Conservation (phyloP, 2,888 invertebrate genomes). For the Diadegma fenestrale region DNA sequence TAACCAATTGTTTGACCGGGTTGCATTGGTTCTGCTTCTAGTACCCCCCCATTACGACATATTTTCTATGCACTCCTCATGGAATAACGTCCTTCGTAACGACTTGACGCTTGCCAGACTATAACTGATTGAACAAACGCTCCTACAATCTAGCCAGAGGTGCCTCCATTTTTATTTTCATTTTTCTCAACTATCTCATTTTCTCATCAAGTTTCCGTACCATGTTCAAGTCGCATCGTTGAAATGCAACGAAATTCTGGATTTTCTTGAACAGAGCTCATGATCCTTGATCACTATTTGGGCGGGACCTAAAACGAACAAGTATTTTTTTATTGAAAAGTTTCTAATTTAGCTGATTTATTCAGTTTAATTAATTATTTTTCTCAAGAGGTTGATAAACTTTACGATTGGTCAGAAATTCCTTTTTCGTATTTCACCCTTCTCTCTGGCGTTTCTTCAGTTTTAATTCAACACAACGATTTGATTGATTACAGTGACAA, state of each 20-base stretch:
- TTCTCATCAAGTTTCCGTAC: not conserved
- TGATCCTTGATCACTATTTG: too few relatives aligned
- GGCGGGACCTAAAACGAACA: not conserved
- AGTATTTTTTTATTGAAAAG: too few relatives aligned
- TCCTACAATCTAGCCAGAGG: slow-evolving; percentile 27
- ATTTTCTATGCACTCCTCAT: slow-evolving; percentile 51
- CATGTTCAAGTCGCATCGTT: too few relatives aligned
- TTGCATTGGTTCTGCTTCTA: slow-evolving; percentile 41
- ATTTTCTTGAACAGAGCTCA: too few relatives aligned
- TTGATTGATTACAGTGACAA: slow-evolving; percentile 34
- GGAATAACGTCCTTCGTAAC: slow-evolving; percentile 58
- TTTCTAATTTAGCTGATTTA: too few relatives aligned
- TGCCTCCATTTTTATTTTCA: slow-evolving; percentile 3
- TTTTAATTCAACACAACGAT: slow-evolving; percentile 30
- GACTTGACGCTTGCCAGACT: slow-evolving; percentile 47
- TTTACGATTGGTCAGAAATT: not conserved
- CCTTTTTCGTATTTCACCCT: not conserved
- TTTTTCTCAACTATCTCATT: not conserved
- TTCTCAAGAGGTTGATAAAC: not conserved
- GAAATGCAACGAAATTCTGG: too few relatives aligned
- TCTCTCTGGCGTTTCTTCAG: not conserved
- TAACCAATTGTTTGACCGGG: slow-evolving; percentile 68
- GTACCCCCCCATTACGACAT: slow-evolving; percentile 53
- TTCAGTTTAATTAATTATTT: too few relatives aligned
- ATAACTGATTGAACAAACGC: slow-evolving; percentile 62